These are phyloP conservation scores for Phortica okadai DNA, from an alignment of 2,888 invertebrate genomes.

Conservation along the genomic window DNA sequence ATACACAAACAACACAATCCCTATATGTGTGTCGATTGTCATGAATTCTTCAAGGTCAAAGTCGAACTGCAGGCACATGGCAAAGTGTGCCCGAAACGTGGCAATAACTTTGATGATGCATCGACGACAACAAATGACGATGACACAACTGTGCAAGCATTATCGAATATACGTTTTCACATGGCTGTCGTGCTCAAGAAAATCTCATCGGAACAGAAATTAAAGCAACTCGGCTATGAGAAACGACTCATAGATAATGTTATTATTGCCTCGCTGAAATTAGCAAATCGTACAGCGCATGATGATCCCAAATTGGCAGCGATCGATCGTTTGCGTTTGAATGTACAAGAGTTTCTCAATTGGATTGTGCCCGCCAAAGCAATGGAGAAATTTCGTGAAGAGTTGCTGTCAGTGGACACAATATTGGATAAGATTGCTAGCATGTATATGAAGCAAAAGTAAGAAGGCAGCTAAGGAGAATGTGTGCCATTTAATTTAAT, in stretches of 20 bases:
- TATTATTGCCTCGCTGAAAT: conserved; percentile 85
- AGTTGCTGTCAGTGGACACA: conserved; percentile 87
- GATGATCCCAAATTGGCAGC: conserved; percentile 79
- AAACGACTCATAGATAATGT: conserved; percentile 87
- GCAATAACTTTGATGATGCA: conserved; percentile 35
- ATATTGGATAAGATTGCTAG: conserved; percentile 80
- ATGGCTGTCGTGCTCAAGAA: conserved; percentile 88
- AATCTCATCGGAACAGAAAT: conserved; percentile 87
- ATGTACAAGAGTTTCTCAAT: conserved; percentile 86
- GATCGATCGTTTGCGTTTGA: conserved; percentile 82
- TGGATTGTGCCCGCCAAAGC: conserved; percentile 88
- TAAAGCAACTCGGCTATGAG: conserved; percentile 87
- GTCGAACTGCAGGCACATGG: conserved; percentile 83
- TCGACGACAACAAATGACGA: conserved; percentile 49
- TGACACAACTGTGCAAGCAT: conserved; percentile 76
- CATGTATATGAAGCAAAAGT: conserved; percentile 73
- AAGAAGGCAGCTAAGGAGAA: conserved; percentile 31
- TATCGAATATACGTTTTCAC: conserved; percentile 87
- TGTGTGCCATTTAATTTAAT: not conserved
- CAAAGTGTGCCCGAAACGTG: conserved; percentile 76
- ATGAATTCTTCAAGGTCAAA: conserved; percentile 86
- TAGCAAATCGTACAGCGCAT: conserved; percentile 84
- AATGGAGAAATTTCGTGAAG: conserved; percentile 85
- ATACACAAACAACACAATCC: conserved; percentile 88
- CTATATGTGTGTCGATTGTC: conserved; percentile 86